A percentile compares a stretch with the other conserved stretches of the same genome.
Evolutionary conservation across 2,113 vertebrate species (phyloP).

Genomic region (Proterorhinus semilunaris): DNA sequence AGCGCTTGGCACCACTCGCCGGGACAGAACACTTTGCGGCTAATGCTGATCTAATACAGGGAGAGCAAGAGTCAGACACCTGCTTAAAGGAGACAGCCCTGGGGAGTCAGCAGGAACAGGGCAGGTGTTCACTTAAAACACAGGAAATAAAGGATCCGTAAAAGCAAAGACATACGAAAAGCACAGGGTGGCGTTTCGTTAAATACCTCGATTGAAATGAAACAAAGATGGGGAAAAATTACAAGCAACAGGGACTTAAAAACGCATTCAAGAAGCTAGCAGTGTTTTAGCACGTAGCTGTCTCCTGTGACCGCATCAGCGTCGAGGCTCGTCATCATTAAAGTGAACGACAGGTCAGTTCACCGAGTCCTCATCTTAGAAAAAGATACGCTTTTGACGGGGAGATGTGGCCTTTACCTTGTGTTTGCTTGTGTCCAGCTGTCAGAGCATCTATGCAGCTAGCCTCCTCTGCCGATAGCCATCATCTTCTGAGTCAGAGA

Average conservation of each 20-base stretch:
- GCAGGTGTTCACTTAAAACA: slow-evolving; percentile 41
- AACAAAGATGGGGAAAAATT: neutral
- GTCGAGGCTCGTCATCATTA: neutral
- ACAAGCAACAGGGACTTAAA: neutral
- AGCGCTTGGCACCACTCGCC: neutral
- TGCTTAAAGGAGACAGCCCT: slow-evolving; percentile 12
- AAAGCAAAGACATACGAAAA: neutral
- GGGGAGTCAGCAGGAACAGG: slow-evolving; percentile 44
- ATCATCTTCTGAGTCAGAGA: slow-evolving; percentile 57
- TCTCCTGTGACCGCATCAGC: neutral
- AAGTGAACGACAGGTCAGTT: neutral
- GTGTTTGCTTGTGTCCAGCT: slow-evolving; percentile 8
- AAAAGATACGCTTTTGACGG: neutral
- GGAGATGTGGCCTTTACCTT: slow-evolving; percentile 2
- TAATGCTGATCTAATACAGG: slow-evolving; percentile 23
- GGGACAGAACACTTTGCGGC: neutral
- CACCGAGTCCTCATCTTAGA: rapidly evolving
- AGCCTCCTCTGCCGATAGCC: slow-evolving; percentile 31
- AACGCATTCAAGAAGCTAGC: slow-evolving; percentile 30
- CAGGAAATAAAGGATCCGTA: slow-evolving; percentile 6
- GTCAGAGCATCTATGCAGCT: slow-evolving; percentile 39
- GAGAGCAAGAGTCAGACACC: slow-evolving; percentile 33
- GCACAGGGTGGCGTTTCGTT: neutral
- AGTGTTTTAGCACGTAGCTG: slow-evolving; percentile 36
- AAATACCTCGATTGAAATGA: neutral